phyloP scores from a whole-genome alignment of 2,797 vertebrate species.

The Coccyzus lansbergi region DNA sequence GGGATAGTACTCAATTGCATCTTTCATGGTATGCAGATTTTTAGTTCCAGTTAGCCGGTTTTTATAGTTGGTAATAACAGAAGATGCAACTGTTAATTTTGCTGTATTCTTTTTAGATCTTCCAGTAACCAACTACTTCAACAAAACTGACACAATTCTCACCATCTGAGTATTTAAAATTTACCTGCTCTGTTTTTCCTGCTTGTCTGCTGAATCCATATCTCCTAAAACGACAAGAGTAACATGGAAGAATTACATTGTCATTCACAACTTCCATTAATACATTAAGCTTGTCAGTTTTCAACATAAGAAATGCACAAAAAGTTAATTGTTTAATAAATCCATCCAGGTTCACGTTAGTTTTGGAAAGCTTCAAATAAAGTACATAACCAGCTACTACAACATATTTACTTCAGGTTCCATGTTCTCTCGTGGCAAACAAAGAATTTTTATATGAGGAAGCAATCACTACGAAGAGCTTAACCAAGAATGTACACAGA shows the following conservation, averaged over 20 bases:
- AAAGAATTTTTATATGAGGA: background rate
- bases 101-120: background rate
- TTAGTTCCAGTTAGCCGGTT: background rate
- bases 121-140: background rate
- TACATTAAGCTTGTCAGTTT: background rate
- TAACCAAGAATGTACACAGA: background rate
- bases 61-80: background rate
- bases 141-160: background rate
- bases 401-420: background rate
- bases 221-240: slow-evolving; percentile 77
- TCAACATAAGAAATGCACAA: background rate
- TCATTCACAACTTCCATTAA: background rate
- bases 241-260: background rate
- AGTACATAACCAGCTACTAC: background rate
- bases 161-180: background rate
- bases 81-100: background rate
- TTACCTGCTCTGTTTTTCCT: slow-evolving; percentile 86
- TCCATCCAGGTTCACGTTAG: background rate
- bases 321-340: background rate
- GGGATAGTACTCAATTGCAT: background rate
- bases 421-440: too few species aligned
- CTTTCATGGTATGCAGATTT: background rate
- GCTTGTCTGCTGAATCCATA: slow-evolving; percentile 89
- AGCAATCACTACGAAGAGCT: background rate
- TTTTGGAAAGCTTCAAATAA: background rate